phyloP scores from a whole-genome alignment of 2,888 invertebrate genomes.

The Hyposoter didymator region DNA sequence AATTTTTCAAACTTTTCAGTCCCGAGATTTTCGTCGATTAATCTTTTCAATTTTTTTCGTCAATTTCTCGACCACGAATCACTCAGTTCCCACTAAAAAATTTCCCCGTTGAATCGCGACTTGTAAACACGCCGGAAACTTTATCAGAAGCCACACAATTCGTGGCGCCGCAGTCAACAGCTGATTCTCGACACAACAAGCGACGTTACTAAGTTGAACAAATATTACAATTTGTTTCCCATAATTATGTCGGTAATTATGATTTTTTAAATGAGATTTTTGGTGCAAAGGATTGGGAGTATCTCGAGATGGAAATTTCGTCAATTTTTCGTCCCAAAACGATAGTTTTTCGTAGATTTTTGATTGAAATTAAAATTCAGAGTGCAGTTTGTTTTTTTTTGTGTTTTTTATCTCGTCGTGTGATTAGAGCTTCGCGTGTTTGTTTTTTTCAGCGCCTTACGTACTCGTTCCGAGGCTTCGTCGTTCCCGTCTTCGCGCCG shows the following conservation, averaged over 20 bases:
- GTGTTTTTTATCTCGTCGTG: constrained; percentile 19
- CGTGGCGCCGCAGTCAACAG: constrained; percentile 44
- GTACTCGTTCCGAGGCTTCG: constrained; percentile 86
- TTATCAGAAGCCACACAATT: constrained; percentile 8
- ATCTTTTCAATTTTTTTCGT: neutral
- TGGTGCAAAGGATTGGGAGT: neutral
- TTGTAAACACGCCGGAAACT: constrained; percentile 43
- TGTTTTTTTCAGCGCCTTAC: constrained; percentile 67
- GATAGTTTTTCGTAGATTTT: neutral
- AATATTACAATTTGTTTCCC: neutral
- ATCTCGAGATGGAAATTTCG: neutral
- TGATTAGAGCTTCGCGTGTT: constrained; percentile 7
- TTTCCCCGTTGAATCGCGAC: constrained; percentile 23
- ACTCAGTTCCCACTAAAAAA: neutral
- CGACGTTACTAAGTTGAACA: constrained; percentile 6
- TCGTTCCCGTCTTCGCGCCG: constrained; percentile 90
- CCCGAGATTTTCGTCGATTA: neutral
- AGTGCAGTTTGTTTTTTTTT: constrained; percentile 16
- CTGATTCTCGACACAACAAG: constrained; percentile 44
- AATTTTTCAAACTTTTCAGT: neutral
- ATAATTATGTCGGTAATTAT: constrained; percentile 54
- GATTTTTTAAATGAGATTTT: neutral
- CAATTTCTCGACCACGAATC: constrained; percentile 4
- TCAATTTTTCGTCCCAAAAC: neutral
- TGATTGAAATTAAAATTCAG: neutral